Conservation (phyloP, 2,113 vertebrate species). For the Oncorhynchus mykiss region DNA sequence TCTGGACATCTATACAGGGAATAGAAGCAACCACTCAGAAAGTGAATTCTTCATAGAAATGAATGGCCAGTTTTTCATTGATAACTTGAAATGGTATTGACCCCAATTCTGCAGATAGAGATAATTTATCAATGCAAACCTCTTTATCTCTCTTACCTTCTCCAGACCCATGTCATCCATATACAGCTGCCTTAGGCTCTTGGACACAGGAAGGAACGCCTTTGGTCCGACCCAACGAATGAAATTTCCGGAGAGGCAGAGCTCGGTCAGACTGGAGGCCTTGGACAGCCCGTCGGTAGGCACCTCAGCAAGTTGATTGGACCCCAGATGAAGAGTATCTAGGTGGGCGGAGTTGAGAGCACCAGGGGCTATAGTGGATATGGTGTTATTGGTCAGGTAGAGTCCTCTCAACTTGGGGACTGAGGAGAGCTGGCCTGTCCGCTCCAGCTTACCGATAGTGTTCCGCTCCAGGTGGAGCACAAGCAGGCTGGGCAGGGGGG, state of each 20-base stretch:
- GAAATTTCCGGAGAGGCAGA: slow-evolving; percentile 81
- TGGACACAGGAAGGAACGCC: slow-evolving; percentile 71
- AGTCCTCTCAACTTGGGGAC: slow-evolving; percentile 73
- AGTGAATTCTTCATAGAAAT: too few relatives aligned
- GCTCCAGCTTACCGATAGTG: slow-evolving; percentile 65
- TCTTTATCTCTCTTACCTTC: slow-evolving; percentile 62
- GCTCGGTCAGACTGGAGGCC: slow-evolving; percentile 71
- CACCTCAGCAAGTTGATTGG: slow-evolving; percentile 78
- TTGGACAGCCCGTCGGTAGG: slow-evolving; percentile 72
- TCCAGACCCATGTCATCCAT: slow-evolving; percentile 80
- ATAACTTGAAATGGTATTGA: too few relatives aligned
- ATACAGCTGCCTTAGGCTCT: slow-evolving; percentile 81
- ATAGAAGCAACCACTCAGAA: too few relatives aligned
- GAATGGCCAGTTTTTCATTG: too few relatives aligned
- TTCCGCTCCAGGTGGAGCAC: slow-evolving; percentile 87
- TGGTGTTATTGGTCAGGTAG: slow-evolving; percentile 77
- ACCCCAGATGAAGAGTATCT: slow-evolving; percentile 80
- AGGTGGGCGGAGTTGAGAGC: slow-evolving; percentile 74
- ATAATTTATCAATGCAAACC: too few relatives aligned
- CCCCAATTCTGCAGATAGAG: too few relatives aligned
- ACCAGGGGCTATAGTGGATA: slow-evolving; percentile 56
- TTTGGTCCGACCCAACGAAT: slow-evolving; percentile 65
- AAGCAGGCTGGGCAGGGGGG: slow-evolving; percentile 76
- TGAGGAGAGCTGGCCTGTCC: slow-evolving; percentile 64
- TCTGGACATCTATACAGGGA: slow-evolving; percentile 62